phyloP scores from a whole-genome alignment of 2,888 invertebrate genomes.

The Trichopoda pennipes region DNA sequence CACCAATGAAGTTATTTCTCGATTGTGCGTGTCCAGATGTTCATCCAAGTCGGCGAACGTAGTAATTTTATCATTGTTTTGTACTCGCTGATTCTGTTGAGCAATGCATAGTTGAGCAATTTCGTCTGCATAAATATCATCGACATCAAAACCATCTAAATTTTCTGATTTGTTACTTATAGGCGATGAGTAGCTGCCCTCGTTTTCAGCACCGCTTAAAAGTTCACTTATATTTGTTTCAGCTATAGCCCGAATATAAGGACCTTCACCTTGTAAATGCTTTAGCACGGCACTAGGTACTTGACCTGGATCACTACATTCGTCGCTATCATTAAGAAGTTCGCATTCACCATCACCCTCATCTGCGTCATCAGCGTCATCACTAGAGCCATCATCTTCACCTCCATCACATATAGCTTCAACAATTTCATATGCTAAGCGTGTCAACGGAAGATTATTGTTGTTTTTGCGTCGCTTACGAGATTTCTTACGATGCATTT shows the following conservation, averaged over 20 bases:
- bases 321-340: slow-evolving; percentile 80
- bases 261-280: slow-evolving; percentile 82
- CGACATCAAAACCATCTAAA: slow-evolving; percentile 96
- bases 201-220: slow-evolving; percentile 85
- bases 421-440: slow-evolving; percentile 82
- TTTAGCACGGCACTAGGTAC: slow-evolving; percentile 80
- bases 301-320: slow-evolving; percentile 80
- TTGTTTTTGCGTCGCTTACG: slow-evolving; percentile 79
- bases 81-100: slow-evolving; percentile 73
- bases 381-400: slow-evolving; percentile 83
- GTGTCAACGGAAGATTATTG: slow-evolving; percentile 75
- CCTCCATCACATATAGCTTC: slow-evolving; percentile 84
- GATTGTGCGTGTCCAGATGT: slow-evolving; percentile 53
- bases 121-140: slow-evolving; percentile 93
- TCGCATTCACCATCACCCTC: slow-evolving; percentile 79
- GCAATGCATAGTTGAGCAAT: slow-evolving; percentile 88
- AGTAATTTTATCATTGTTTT: slow-evolving; percentile 40
- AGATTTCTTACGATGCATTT: slow-evolving; percentile 78
- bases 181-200: slow-evolving; percentile 95
- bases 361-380: slow-evolving; percentile 79
- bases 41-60: slow-evolving; percentile 35
- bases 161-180: slow-evolving; percentile 96
- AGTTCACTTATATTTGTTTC: slow-evolving; percentile 80
- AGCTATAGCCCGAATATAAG: slow-evolving; percentile 82
- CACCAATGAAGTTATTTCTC: slow-evolving; percentile 87